These are phyloP conservation scores for Dorcus hopei DNA, from an alignment of 2,888 invertebrate species.

Conservation along the genomic window DNA sequence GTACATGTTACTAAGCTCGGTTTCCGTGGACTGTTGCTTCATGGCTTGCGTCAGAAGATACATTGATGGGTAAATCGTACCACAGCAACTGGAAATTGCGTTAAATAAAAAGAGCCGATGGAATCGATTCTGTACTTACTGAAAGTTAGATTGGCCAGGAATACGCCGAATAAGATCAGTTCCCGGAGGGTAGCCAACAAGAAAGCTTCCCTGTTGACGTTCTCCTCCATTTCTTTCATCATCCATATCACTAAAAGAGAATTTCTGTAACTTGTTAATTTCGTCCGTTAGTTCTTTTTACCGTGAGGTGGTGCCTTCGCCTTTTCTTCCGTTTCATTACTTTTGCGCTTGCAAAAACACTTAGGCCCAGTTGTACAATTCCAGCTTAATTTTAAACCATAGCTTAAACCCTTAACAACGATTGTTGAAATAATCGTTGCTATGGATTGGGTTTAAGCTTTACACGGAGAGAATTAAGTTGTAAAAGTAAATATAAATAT, in stretches of 20 bases:
- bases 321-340: no score
- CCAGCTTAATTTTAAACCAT: no score
- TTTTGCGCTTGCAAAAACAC: no score
- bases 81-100: slow-evolving; percentile 51
- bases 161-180: slow-evolving; percentile 37
- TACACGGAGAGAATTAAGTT: no score
- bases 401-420: no score
- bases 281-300: no score
- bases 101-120: not conserved
- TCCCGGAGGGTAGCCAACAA: slow-evolving; percentile 39
- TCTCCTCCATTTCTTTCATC: slow-evolving; percentile 41
- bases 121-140: slow-evolving; percentile 24
- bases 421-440: no score
- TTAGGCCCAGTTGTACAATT: no score
- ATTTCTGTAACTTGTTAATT: no score
- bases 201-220: slow-evolving; percentile 37
- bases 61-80: slow-evolving; percentile 55
- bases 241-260: slow-evolving; percentile 28
- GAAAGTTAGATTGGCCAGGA: slow-evolving; percentile 36
- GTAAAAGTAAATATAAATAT: no score
- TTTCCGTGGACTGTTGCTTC: slow-evolving; percentile 55
- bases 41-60: slow-evolving; percentile 61
- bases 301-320: no score
- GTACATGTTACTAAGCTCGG: slow-evolving; percentile 39
- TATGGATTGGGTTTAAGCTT: no score